Conservation (phyloP, 2,113 vertebrate species). For the Chauna torquata region DNA sequence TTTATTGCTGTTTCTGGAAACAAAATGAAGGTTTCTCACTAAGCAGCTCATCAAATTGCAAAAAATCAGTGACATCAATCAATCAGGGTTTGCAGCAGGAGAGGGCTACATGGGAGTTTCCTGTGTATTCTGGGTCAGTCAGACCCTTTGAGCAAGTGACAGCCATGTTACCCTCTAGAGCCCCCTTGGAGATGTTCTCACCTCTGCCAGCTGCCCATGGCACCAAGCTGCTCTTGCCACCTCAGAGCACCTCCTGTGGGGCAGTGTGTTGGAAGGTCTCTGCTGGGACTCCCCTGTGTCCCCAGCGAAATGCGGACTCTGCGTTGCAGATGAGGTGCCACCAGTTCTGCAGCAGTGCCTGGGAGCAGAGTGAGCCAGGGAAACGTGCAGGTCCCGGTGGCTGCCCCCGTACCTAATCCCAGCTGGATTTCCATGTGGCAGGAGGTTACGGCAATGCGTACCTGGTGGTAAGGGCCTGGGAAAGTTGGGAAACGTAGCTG, state of each 20-base stretch:
- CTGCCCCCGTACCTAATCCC: neutral
- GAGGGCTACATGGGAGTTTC: neutral
- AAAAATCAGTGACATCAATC: neutral
- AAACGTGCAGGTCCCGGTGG: neutral
- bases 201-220: neutral
- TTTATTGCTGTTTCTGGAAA: slow-evolving; percentile 55
- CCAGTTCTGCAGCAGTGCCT: accelerated
- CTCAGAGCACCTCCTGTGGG: neutral
- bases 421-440: neutral
- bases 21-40: neutral
- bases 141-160: neutral
- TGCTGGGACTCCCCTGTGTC: neutral
- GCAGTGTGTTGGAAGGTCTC: neutral
- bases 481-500: neutral
- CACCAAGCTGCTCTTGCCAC: neutral
- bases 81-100: neutral
- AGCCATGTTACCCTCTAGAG: neutral
- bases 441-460: neutral
- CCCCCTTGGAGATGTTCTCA: accelerated
- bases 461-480: neutral
- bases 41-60: neutral
- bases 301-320: neutral
- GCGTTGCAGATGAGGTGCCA: neutral
- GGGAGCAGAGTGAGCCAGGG: neutral
- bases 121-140: neutral